A percentile compares a stretch with the other conserved stretches of the same genome.
Evolutionary conservation across 1,140 invertebrate species (phyloP).

Genomic region (Vanessa tameamea): DNA sequence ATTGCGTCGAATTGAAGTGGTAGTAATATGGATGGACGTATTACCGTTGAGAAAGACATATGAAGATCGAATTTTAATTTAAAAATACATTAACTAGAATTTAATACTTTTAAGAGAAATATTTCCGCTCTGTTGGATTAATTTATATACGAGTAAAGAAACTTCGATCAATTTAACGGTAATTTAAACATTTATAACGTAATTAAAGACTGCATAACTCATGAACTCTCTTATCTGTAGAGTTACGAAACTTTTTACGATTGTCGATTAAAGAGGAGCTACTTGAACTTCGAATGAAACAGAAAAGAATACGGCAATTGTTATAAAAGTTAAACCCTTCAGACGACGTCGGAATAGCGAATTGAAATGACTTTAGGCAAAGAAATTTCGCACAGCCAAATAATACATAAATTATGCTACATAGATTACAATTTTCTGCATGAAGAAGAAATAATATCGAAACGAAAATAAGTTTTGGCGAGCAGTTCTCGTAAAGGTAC

Average conservation of each 20-base stretch:
- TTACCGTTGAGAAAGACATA: background rate
- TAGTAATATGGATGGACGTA: background rate
- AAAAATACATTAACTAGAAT: background rate
- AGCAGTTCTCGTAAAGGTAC: constrained; percentile 14
- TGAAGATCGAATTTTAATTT: background rate
- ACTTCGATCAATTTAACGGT: background rate
- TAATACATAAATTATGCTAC: constrained; percentile 17
- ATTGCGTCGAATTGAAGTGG: background rate
- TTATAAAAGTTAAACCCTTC: constrained; percentile 32
- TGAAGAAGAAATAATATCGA: constrained; percentile 14
- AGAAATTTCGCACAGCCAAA: constrained; percentile 11
- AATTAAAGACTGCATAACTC: constrained; percentile 33
- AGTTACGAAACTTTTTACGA: constrained; percentile 45
- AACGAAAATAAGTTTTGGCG: constrained; percentile 19
- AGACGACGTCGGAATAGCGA: constrained; percentile 25
- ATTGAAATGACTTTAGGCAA: constrained; percentile 35
- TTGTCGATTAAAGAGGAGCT: constrained; percentile 41
- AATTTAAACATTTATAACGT: constrained; percentile 18
- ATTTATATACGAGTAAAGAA: too few relatives aligned
- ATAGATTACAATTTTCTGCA: constrained; percentile 10
- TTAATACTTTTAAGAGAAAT: background rate
- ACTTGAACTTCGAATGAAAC: constrained; percentile 41
- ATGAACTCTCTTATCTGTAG: constrained; percentile 32
- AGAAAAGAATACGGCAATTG: constrained; percentile 36
- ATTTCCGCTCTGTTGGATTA: background rate